Percentiles rank a stretch among this genome's conserved stretches.
Conservation (phyloP, 2,113 vertebrate species). For the Poecilia latipinna region DNA sequence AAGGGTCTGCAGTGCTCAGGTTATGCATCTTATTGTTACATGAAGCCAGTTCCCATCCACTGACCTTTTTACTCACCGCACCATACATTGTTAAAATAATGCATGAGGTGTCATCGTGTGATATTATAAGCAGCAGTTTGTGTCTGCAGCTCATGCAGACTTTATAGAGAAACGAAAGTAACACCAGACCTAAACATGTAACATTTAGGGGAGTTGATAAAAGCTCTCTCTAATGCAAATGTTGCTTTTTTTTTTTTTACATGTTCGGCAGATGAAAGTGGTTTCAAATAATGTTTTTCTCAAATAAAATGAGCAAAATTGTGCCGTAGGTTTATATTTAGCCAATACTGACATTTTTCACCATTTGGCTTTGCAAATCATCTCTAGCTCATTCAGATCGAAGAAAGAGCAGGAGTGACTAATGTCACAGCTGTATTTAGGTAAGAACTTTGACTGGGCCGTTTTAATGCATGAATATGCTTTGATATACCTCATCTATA, state of each 20-base stretch:
- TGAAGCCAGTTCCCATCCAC: conserved; percentile 67
- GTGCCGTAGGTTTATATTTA: not conserved
- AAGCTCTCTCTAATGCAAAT: not conserved
- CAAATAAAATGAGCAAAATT: not conserved
- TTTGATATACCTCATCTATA: not conserved
- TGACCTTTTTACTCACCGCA: conserved; percentile 74
- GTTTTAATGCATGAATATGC: not conserved
- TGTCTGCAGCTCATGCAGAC: conserved; percentile 3
- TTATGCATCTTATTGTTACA: conserved; percentile 75
- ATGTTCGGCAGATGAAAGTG: conserved; percentile 14
- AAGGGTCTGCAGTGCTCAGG: conserved; percentile 57
- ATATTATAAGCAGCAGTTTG: conserved; percentile 31
- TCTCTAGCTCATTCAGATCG: not conserved
- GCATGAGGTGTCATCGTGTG: conserved; percentile 69
- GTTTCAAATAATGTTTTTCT: not conserved
- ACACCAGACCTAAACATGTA: not conserved
- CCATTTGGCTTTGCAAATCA: not conserved
- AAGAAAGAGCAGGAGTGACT: not conserved
- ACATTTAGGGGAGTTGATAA: not conserved
- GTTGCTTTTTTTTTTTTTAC: too few species aligned
- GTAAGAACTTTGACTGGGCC: not conserved
- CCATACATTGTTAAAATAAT: conserved; percentile 76
- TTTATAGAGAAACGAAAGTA: not conserved
- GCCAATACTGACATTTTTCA: not conserved
- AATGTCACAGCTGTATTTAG: not conserved